Percentiles rank a stretch among this genome's conserved stretches.
Conservation (phyloP, 2,797 vertebrate species). For the Bovichtus diacanthus region DNA sequence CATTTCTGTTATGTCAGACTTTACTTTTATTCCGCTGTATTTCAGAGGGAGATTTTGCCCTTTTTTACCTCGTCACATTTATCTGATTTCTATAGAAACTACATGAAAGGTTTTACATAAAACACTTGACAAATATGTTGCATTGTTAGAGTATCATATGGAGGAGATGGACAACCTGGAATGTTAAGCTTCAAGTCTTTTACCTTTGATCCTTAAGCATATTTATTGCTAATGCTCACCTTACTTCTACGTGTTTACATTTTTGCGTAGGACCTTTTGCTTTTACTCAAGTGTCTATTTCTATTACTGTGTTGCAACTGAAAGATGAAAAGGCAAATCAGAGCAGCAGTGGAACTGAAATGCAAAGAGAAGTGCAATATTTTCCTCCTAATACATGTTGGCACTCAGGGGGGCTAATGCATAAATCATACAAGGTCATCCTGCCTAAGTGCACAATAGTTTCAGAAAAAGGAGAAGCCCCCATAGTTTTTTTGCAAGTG, state of each 20-base stretch:
- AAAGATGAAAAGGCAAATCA: slow-evolving; percentile 37
- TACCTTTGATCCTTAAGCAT: slow-evolving; percentile 1
- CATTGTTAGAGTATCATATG: not conserved
- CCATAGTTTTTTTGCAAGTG: slow-evolving; percentile 56
- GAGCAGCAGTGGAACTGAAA: slow-evolving; percentile 11
- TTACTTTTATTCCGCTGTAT: not conserved
- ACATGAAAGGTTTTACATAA: not conserved
- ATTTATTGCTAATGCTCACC: slow-evolving; percentile 11
- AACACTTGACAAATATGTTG: not conserved
- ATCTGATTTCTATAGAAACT: not conserved
- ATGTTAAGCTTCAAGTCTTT: slow-evolving; percentile 3
- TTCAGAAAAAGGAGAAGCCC: slow-evolving; percentile 50
- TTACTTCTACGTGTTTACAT: not conserved
- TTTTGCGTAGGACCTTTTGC: not conserved
- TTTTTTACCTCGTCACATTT: not conserved
- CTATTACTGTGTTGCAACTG: slow-evolving; percentile 1
- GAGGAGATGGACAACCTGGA: not conserved
- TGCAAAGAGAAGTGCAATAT: slow-evolving; percentile 40
- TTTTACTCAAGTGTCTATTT: slow-evolving; percentile 22
- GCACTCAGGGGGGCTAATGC: slow-evolving; percentile 52
- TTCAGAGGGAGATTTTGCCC: not conserved
- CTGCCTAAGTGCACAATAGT: slow-evolving; percentile 55
- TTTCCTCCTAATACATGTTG: slow-evolving; percentile 53
- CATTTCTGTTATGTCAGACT: not conserved
- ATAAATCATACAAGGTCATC: slow-evolving; percentile 74